Conservation (phyloP, 2,113 vertebrate genomes). For the Hippocampus zosterae region DNA sequence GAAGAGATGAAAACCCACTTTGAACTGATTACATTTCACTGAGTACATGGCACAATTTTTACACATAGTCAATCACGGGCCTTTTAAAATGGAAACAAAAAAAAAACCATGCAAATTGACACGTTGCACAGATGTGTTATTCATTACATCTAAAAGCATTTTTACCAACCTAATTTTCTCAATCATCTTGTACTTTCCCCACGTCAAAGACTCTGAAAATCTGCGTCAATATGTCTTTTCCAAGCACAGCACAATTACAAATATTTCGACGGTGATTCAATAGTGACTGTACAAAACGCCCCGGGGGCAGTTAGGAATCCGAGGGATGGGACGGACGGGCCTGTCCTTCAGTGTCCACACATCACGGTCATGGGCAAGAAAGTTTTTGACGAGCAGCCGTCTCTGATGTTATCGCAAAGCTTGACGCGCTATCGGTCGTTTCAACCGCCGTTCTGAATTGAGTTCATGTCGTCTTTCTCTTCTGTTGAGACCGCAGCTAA, state of each 20-base stretch:
- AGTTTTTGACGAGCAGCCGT: constrained; percentile 27
- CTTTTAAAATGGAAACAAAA: constrained; percentile 44
- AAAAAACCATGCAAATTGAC: constrained; percentile 46
- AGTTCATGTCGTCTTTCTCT: constrained; percentile 13
- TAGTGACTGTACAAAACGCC: constrained; percentile 19
- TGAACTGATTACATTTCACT: constrained; percentile 56
- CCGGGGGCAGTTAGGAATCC: constrained; percentile 20
- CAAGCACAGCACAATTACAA: neutral
- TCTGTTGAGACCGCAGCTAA: constrained; percentile 37
- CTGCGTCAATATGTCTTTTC: neutral
- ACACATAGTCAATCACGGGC: constrained; percentile 62
- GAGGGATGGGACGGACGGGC: constrained; percentile 15
- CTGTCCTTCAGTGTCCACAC: constrained; percentile 13
- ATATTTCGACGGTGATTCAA: neutral
- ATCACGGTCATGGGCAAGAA: constrained; percentile 16
- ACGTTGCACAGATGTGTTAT: constrained; percentile 56
- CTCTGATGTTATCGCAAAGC: constrained; percentile 24
- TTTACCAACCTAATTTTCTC: neutral
- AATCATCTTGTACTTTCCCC: constrained; percentile 10
- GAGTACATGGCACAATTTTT: constrained; percentile 61
- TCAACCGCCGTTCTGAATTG: constrained; percentile 31
- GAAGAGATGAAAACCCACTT: constrained; percentile 45
- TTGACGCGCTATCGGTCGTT: constrained; percentile 19
- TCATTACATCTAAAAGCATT: constrained; percentile 32
- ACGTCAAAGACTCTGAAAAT: no score